Conservation (phyloP, 2,888 invertebrate species). For the Laothoe populi region DNA sequence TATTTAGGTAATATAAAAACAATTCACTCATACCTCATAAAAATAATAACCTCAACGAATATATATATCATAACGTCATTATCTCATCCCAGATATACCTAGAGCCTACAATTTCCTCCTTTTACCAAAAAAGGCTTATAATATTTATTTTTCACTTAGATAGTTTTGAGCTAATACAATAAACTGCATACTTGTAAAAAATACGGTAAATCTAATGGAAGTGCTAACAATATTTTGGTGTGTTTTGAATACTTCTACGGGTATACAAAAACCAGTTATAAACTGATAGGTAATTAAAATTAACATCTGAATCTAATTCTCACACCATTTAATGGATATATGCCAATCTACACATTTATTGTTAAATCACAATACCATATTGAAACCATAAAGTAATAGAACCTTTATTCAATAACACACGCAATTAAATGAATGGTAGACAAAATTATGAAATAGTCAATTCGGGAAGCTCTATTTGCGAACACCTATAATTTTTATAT, state of each 20-base stretch:
- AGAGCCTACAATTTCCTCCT: constrained; percentile 7
- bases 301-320: constrained; percentile 6
- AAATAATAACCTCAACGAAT: constrained; percentile 21
- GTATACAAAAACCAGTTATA: background rate
- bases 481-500: constrained; percentile 64
- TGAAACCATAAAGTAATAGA: constrained; percentile 29
- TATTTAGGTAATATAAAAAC: constrained; percentile 39
- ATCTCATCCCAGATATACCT: constrained; percentile 13
- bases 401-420: constrained; percentile 37
- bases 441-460: constrained; percentile 59
- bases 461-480: constrained; percentile 78
- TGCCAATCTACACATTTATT: constrained; percentile 9
- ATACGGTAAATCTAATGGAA: constrained; percentile 15
- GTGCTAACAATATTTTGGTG: constrained; percentile 22
- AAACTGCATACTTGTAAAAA: constrained; percentile 11
- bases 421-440: constrained; percentile 57
- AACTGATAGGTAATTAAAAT: background rate
- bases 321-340: constrained; percentile 20
- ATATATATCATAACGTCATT: background rate
- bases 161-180: constrained; percentile 21
- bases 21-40: constrained; percentile 48
- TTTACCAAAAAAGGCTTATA: constrained; percentile 16
- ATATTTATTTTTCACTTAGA: constrained; percentile 14
- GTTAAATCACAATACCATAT: constrained; percentile 24
- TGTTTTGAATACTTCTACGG: constrained; percentile 8